Evolutionary conservation across 2,888 invertebrate species (phyloP).

Genomic region (Xylocampa areola): DNA sequence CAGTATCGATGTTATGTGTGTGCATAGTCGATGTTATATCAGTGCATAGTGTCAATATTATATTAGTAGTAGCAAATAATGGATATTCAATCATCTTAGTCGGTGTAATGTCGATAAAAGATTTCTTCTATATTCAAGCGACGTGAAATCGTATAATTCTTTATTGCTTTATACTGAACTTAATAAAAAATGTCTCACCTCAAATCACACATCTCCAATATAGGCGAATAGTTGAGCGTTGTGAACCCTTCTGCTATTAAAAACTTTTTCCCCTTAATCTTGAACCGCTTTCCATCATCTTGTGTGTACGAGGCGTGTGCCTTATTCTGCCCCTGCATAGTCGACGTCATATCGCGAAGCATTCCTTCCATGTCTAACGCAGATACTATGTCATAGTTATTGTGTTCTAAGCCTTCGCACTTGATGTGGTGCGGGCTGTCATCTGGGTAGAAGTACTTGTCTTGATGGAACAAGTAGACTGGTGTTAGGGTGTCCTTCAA

Average conservation of each 20-base stretch:
- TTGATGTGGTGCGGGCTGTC: constrained; percentile 91
- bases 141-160: neutral
- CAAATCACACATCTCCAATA: constrained; percentile 91
- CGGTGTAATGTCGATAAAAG: too few relatives aligned
- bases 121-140: too few relatives aligned
- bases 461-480: constrained; percentile 91
- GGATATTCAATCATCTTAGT: too few relatives aligned
- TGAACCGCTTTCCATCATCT: constrained; percentile 40
- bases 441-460: constrained; percentile 92
- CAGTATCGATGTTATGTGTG: too few relatives aligned
- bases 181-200: constrained; percentile 73
- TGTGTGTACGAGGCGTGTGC: constrained; percentile 44
- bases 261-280: constrained; percentile 78
- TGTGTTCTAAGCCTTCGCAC: constrained; percentile 91
- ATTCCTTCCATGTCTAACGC: constrained; percentile 93
- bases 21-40: too few relatives aligned
- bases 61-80: too few relatives aligned
- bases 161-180: too few relatives aligned
- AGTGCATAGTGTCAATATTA: too few relatives aligned
- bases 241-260: constrained; percentile 94
- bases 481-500: constrained; percentile 85
- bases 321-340: constrained; percentile 67
- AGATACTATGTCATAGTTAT: constrained; percentile 93
- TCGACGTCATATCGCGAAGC: constrained; percentile 89
- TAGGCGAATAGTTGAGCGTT: constrained; percentile 92